Percentiles rank a stretch among this genome's conserved stretches.
phyloP scores from a whole-genome alignment of 2,113 vertebrate genomes.

The Thamnophis sirtalis region DNA sequence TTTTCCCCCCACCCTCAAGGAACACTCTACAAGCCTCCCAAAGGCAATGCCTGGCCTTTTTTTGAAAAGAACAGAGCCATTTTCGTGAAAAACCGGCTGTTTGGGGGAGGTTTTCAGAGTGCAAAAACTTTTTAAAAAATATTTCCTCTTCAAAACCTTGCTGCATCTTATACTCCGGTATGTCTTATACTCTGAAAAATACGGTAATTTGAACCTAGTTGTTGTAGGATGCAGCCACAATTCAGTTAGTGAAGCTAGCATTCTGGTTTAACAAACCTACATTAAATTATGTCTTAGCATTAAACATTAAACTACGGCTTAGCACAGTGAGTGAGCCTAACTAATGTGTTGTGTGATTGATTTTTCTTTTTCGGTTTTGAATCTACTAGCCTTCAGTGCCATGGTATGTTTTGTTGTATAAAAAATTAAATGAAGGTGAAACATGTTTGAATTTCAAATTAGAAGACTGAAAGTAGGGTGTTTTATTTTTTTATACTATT shows the following conservation, averaged over 20 bases:
- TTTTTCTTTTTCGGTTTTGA: not conserved
- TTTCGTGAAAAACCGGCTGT: no score
- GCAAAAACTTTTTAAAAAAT: no score
- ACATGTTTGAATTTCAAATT: not conserved
- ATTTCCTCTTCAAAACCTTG: no score
- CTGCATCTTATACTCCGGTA: no score
- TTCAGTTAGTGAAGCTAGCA: not conserved
- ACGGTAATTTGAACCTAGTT: not conserved
- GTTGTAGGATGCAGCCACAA: not conserved
- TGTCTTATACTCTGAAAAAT: no score
- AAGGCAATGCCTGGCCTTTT: no score
- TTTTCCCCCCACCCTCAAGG: no score
- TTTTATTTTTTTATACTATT: no score
- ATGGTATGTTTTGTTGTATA: not conserved
- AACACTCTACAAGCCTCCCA: no score
- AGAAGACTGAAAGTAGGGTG: not conserved
- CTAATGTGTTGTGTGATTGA: no score
- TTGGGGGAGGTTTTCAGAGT: no score
- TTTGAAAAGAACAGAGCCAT: no score
- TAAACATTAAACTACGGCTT: not conserved
- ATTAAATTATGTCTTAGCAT: not conserved
- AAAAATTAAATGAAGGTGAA: not conserved
- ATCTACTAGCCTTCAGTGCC: not conserved
- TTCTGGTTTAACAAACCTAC: not conserved
- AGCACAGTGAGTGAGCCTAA: not conserved